Evolutionary conservation across 2,113 vertebrate genomes (phyloP).

Genomic region (Acinonyx jubatus): DNA sequence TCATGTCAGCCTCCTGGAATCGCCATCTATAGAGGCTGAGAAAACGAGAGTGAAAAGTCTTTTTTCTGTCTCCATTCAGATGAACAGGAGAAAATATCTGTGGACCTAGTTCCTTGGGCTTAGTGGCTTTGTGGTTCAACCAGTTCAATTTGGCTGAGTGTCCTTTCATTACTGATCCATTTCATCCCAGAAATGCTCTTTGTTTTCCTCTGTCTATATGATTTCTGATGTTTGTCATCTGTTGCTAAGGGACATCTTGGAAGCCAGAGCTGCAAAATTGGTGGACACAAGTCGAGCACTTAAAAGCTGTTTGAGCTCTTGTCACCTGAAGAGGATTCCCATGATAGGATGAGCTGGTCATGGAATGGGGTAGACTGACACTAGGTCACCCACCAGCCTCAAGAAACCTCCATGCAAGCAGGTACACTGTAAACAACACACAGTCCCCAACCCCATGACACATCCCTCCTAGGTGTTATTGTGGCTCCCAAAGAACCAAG

Average conservation of each 20-base stretch:
- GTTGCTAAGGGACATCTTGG: neutral
- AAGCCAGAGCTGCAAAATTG: neutral
- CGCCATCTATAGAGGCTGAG: neutral
- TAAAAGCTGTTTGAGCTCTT: neutral
- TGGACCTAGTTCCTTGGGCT: neutral
- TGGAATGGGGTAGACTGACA: neutral
- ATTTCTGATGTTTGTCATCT: neutral
- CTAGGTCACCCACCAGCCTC: neutral
- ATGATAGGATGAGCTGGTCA: neutral
- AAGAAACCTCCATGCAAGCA: neutral
- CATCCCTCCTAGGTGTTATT: neutral
- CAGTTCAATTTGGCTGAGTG: neutral
- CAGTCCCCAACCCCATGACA: neutral
- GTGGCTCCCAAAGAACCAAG: neutral
- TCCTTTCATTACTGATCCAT: neutral
- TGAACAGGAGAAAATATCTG: neutral
- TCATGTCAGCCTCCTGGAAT: neutral
- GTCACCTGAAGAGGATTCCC: neutral
- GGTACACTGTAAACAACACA: neutral
- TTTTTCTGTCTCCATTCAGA: neutral
- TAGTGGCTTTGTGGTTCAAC: neutral
- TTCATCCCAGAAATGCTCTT: neutral
- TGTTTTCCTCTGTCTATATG: neutral
- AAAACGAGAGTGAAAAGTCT: neutral
- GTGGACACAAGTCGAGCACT: neutral